Base-by-base conservation (phyloP, 2,113 vertebrate species). In the Neolamprologus fasciatus region DNA sequence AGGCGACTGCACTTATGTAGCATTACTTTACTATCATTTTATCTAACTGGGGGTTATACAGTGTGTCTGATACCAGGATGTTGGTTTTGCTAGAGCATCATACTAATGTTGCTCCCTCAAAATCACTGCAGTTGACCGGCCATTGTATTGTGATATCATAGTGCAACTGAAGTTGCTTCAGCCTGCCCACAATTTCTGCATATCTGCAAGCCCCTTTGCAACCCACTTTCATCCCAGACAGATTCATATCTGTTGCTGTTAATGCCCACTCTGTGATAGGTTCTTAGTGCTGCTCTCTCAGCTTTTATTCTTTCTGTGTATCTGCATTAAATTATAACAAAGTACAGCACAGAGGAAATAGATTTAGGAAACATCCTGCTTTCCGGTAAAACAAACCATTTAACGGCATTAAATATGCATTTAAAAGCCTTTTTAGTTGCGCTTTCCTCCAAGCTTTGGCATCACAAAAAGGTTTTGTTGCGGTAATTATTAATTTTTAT, bases 261-360 rank as follows among this genome's bases (percentile, higher is more conserved):
- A 37, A 66, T 68, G 33, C 33, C 33, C 33, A 37, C 33, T 68
- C 33, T 21, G 33, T 40, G 33, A 37, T 13, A 0, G 0, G 33
- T 37, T 37, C 10, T 66, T n/a, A 21, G 2, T 66, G 33, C 61
- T 66, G 61, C 33, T 37, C 10, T 37, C 33, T n/a, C 17, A 66
- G 3, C 10, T 2, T 66, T 66, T 66, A 13, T n/a, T 66, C 19
- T 40, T 5, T 68, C 63, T 68, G 3, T 40, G 19, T 13, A 40
- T 6, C 19, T 1, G 35, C 33, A 68, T 68, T 68, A 37, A 40
- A 68, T 40, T 37, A 68, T 68, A 40, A 8, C 19, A 21, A 68
- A 37, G 19, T 8, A 21, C 33, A 71, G n/a, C 13, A 9, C 35
- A 42, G 8, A 21, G 19, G 4, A 21, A 21, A n/a, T 37, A 23